Evolutionary conservation across 2,888 invertebrate species (phyloP).

Genomic region (Hanleya hanleyi): DNA sequence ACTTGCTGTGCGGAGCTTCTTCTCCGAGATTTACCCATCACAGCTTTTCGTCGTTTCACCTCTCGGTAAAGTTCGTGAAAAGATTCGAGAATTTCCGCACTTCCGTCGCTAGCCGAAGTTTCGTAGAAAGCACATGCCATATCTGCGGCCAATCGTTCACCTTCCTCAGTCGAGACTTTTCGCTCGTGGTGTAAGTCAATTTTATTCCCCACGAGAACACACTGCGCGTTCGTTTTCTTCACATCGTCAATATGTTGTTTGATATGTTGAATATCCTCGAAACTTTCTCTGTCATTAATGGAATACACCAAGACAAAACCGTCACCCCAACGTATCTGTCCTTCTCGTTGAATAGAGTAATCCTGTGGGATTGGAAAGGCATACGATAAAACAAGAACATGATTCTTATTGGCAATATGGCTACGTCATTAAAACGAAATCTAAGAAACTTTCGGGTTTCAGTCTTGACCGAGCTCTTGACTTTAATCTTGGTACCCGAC

Average conservation of each 20-base stretch:
- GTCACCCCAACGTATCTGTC: slow-evolving; percentile 68
- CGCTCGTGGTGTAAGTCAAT: slow-evolving; percentile 64
- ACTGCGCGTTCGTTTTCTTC: slow-evolving; percentile 64
- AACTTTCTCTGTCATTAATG: slow-evolving; percentile 66
- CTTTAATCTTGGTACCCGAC: too few relatives aligned
- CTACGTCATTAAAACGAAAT: too few relatives aligned
- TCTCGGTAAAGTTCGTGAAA: slow-evolving; percentile 71
- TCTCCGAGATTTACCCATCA: slow-evolving; percentile 61
- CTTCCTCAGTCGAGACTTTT: slow-evolving; percentile 57
- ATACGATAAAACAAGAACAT: background rate
- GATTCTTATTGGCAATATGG: too few relatives aligned
- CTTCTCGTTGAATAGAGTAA: slow-evolving; percentile 57
- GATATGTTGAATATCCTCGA: slow-evolving; percentile 53
- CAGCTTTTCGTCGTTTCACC: slow-evolving; percentile 60
- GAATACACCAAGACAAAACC: slow-evolving; percentile 69
- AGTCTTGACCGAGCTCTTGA: too few relatives aligned
- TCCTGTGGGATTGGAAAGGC: slow-evolving; percentile 39
- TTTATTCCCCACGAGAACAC: slow-evolving; percentile 69
- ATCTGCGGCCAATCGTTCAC: slow-evolving; percentile 63
- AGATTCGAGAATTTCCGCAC: slow-evolving; percentile 67
- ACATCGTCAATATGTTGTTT: slow-evolving; percentile 65
- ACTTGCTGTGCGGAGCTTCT: slow-evolving; percentile 69
- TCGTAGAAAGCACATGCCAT: slow-evolving; percentile 70
- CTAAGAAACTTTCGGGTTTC: too few relatives aligned
- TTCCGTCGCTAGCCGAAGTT: slow-evolving; percentile 70